Evolutionary conservation across 2,113 vertebrate species (phyloP), one percentile per base, ranked within the genome.

Genomic region (Pongo abelii): DNA sequence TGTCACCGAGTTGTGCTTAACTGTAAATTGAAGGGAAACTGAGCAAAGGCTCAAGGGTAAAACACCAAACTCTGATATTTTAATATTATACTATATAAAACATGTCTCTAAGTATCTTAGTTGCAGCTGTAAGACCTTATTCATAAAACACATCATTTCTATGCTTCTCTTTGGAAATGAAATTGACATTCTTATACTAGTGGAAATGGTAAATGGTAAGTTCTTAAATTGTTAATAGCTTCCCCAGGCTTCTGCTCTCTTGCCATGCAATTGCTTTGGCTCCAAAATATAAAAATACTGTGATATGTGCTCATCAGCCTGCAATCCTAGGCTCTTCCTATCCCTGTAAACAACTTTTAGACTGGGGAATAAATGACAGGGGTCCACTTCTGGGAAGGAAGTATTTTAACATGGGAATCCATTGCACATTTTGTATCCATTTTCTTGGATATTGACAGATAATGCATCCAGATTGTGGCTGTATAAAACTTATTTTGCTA

Each of bases 161-260:
- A 78, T 77, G 67, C 20, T 97, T 96, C 80, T 86, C 59, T 94
- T 94, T 97, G 50, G 78, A 92, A 86, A 78, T 81, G 38, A 38
- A 97, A 96, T 95, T 94, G 89, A 91, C 69, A 92, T 86, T 97
- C 61, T 89, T 93, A 55, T 2, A 92, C 48, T 90, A 92, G 88
- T 80, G 75, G 61, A 96, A 94, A 78, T 74, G 11, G 78, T 88
- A 86, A 93, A 96, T 84, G 25, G 50, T 46, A 93, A 93, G 77
- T 92, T 96, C 84, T 97, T 92, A 93, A 96, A 87, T 75, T 77
- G 64, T 96, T 96, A 97, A 88, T 96, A 87, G 74, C 79, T 80
- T 91, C 84, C 84, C 79, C 20, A 72, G 64, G 91, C 57, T 87
- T 97, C 93, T 88, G 50, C 23, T 96, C 48, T 57, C 93, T 92